These are phyloP conservation scores for Istiophorus platypterus DNA, from an alignment of 2,113 vertebrate genomes.

Conservation along the genomic window DNA sequence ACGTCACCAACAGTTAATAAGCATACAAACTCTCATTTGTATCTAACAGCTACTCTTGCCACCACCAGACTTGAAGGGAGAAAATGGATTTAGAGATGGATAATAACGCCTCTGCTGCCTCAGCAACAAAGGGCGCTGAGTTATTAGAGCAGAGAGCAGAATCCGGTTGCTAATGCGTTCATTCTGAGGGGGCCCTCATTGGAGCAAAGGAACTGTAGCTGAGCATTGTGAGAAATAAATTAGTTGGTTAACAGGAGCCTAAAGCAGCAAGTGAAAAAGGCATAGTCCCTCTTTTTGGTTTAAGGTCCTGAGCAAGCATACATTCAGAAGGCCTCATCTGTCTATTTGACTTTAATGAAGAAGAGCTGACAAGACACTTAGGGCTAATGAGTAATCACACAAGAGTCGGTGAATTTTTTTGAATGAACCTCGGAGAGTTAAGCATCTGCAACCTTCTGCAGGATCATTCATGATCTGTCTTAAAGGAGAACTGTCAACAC, in stretches of 20 bases:
- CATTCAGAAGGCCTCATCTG: background rate
- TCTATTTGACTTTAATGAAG: conserved; percentile 14
- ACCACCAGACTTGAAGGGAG: background rate
- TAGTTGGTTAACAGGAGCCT: conserved; percentile 46
- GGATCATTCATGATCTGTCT: background rate
- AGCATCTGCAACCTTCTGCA: background rate
- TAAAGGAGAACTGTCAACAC: background rate
- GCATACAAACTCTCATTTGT: background rate
- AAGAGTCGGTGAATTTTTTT: background rate
- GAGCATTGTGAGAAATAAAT: conserved; percentile 60
- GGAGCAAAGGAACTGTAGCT: conserved; percentile 46
- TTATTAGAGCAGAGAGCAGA: conserved; percentile 33
- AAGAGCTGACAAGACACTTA: background rate
- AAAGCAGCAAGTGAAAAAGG: conserved; percentile 50
- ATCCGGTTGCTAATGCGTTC: conserved; percentile 33
- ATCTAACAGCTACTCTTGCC: background rate
- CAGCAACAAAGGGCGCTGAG: background rate
- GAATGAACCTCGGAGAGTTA: background rate
- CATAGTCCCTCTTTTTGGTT: conserved; percentile 23
- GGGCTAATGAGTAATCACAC: conserved; percentile 13
- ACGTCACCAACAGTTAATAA: background rate
- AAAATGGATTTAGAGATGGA: conserved; percentile 14
- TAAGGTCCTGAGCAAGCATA: background rate
- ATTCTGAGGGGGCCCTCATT: conserved; percentile 14
- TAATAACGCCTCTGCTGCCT: conserved; percentile 6